These are phyloP conservation scores for Busseola fusca DNA, from an alignment of 2,888 invertebrate species.

Conservation along the genomic window DNA sequence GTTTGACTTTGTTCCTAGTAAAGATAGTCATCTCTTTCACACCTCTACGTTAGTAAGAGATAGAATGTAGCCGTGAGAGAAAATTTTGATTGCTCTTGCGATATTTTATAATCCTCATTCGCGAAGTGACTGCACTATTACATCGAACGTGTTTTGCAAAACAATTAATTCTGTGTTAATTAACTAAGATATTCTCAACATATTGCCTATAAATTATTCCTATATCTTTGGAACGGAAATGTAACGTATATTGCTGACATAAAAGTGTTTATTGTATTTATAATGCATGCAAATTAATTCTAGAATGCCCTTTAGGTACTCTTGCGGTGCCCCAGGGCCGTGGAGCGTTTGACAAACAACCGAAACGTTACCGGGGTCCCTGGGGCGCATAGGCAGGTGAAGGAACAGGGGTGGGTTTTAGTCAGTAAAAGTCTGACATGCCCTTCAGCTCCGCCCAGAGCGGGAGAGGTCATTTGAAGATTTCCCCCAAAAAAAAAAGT, in stretches of 20 bases:
- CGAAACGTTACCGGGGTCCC: too few species aligned
- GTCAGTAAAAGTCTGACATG: too few species aligned
- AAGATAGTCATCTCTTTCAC: conserved; percentile 54
- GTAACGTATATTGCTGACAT: conserved; percentile 41
- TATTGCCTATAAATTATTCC: conserved; percentile 52
- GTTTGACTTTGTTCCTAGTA: conserved; percentile 64
- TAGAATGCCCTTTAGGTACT: conserved; percentile 4
- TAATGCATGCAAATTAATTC: conserved; percentile 34
- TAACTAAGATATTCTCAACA: conserved; percentile 43
- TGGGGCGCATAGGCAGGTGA: background rate
- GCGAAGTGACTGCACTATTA: conserved; percentile 58
- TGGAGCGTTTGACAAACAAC: too few species aligned
- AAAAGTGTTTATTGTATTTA: conserved; percentile 47
- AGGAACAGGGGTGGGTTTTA: too few species aligned
- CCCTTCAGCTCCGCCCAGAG: too few species aligned
- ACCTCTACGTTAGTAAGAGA: conserved; percentile 56
- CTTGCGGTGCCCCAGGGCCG: too few species aligned
- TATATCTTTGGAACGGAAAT: conserved; percentile 46
- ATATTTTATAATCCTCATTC: conserved; percentile 61
- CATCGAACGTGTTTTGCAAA: conserved; percentile 54
- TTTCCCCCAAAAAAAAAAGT: too few species aligned
- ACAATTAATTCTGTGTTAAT: conserved; percentile 54
- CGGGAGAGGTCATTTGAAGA: too few species aligned
- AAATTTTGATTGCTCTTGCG: conserved; percentile 59
- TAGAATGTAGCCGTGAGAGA: conserved; percentile 48